Conservation (phyloP, 1,140 invertebrate genomes). For the Andrena cerasifolii region DNA sequence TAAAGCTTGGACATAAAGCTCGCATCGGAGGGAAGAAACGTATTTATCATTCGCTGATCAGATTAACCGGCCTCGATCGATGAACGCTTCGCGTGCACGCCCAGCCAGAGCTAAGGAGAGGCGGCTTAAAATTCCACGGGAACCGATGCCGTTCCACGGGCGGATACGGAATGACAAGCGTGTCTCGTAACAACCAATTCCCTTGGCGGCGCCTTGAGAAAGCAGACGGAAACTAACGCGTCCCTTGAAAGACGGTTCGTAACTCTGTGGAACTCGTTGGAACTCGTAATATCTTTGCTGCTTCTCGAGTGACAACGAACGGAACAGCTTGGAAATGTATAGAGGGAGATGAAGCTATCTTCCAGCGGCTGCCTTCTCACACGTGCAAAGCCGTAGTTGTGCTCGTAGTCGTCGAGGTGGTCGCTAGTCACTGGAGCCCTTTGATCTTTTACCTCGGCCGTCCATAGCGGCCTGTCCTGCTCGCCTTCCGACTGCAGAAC, state of each 20-base stretch:
- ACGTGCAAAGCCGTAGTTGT: neutral
- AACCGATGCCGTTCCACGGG: conserved; percentile 12
- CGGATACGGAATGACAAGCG: conserved; percentile 39
- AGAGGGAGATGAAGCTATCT: conserved; percentile 39
- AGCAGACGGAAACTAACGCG: conserved; percentile 51
- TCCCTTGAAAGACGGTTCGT: conserved; percentile 49
- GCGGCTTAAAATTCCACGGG: conserved; percentile 30
- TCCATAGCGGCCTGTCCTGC: conserved; percentile 1
- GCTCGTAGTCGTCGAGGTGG: neutral
- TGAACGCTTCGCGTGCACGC: neutral
- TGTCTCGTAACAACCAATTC: conserved; percentile 60
- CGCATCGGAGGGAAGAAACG: neutral
- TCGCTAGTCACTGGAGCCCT: conserved; percentile 40
- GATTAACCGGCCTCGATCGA: neutral
- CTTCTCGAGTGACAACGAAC: conserved; percentile 58
- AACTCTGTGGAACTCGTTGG: conserved; percentile 66
- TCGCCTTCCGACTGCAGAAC: conserved; percentile 2
- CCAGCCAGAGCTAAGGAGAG: neutral
- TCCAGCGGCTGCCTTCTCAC: neutral
- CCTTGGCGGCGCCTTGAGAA: conserved; percentile 41
- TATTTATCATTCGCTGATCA: neutral
- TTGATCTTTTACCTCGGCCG: conserved; percentile 60
- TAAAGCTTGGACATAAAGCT: no score
- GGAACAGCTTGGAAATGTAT: conserved; percentile 40
- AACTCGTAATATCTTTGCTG: conserved; percentile 66